A percentile compares a stretch with the other conserved stretches of the same genome.
Conservation (phyloP, 2,797 vertebrate genomes). For the Halcyon badia region DNA sequence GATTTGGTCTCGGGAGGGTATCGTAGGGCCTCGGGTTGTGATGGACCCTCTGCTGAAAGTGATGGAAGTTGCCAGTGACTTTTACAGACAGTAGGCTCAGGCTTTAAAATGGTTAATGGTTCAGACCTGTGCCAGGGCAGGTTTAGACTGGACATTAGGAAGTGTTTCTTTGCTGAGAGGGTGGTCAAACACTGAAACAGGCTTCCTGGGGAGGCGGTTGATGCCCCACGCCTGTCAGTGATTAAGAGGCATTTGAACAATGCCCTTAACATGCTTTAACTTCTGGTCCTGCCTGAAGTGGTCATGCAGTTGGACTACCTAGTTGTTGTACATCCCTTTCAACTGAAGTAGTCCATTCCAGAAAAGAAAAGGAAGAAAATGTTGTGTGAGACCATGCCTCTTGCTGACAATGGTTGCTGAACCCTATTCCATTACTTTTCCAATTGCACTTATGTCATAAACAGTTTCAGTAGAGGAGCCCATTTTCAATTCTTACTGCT, state of each 20-base stretch:
- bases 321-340: not conserved
- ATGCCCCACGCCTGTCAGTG: not conserved
- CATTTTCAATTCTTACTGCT: not conserved
- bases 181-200: not conserved
- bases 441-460: not conserved
- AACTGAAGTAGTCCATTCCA: not conserved
- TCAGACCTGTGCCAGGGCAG: not conserved
- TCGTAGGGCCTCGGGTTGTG: accelerated
- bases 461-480: not conserved
- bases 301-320: not conserved
- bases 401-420: not conserved
- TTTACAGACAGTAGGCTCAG: not conserved
- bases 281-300: not conserved
- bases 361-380: not conserved
- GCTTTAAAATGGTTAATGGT: not conserved
- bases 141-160: not conserved
- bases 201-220: not conserved
- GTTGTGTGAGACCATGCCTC: not conserved
- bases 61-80: not conserved
- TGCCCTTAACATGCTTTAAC: not conserved
- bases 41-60: not conserved
- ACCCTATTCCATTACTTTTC: not conserved
- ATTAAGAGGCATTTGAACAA: not conserved
- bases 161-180: not conserved
- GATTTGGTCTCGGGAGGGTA: not conserved